A percentile compares a stretch with the other conserved stretches of the same genome.
Conservation (phyloP, 2,797 vertebrate species). For the Paratrypauchen microcephalus region DNA sequence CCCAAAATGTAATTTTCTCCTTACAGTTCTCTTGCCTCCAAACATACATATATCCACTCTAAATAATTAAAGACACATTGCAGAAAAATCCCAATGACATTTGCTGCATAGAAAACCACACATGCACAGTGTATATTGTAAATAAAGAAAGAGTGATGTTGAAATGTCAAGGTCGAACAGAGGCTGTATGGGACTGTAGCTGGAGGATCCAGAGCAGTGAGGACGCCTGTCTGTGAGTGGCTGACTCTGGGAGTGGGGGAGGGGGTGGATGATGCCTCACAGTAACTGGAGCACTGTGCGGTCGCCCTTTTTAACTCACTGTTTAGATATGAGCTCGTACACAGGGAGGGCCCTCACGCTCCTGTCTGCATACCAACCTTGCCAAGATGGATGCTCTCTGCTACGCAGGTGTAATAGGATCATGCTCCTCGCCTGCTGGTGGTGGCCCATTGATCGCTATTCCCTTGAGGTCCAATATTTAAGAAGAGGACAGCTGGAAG, state of each 20-base stretch:
- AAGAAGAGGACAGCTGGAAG: conserved; percentile 19
- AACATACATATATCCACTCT: not conserved
- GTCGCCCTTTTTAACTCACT: conserved; percentile 5
- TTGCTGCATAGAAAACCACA: conserved; percentile 3
- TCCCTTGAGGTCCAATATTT: conserved; percentile 28
- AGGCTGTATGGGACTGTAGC: conserved; percentile 1
- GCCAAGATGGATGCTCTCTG: conserved; percentile 49
- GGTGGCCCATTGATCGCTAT: conserved; percentile 55
- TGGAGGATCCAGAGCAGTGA: conserved; percentile 11
- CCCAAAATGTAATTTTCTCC: not conserved
- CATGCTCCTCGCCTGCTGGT: conserved; percentile 43
- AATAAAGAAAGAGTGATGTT: conserved; percentile 1
- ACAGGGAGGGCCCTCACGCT: conserved; percentile 14
- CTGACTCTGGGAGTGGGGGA: conserved; percentile 24
- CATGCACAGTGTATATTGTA: not conserved
- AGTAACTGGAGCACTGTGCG: conserved; percentile 5
- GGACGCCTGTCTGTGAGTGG: conserved; percentile 10
- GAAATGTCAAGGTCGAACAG: not conserved
- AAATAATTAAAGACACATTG: conserved; percentile 9
- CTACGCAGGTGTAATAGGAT: conserved; percentile 63
- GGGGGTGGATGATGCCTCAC: conserved; percentile 28
- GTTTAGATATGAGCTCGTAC: conserved; percentile 9
- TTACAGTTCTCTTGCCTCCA: not conserved
- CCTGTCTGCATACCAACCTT: conserved; percentile 31
- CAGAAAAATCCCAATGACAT: not conserved